Conservation (phyloP, 2,797 vertebrate genomes). For the Pseudopleuronectes americanus region DNA sequence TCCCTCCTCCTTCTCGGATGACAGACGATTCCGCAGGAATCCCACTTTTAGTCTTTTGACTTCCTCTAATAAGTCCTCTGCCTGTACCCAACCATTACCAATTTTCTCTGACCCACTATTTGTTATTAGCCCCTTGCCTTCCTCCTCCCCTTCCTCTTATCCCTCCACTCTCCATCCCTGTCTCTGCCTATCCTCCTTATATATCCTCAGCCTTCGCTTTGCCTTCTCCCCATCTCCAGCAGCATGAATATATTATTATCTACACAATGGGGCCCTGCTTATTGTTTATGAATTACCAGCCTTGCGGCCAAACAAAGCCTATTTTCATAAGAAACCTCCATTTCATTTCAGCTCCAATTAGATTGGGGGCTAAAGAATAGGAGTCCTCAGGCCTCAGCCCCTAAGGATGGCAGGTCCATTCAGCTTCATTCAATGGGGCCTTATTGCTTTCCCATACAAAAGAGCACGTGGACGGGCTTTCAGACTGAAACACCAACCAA, state of each 20-base stretch:
- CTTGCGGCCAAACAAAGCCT: constrained; percentile 98
- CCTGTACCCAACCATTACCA: constrained; percentile 74
- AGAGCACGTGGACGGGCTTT: constrained; percentile 97
- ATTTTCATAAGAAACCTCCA: constrained; percentile 99
- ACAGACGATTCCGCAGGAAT: too few relatives aligned
- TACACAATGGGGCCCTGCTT: constrained; percentile 95
- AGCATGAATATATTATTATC: constrained; percentile 99
- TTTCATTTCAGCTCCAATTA: constrained; percentile 99
- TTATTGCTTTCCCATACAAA: constrained; percentile 98
- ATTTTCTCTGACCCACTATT: constrained; percentile 78
- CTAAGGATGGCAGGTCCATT: constrained; percentile 97
- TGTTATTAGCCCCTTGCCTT: constrained; percentile 74
- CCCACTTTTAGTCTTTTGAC: constrained; percentile 71
- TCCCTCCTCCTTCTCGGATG: constrained; percentile 53
- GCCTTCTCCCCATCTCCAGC: constrained; percentile 89
- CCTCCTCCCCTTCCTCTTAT: constrained; percentile 73
- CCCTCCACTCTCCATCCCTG: constrained; percentile 77
- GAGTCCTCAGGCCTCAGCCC: constrained; percentile 93
- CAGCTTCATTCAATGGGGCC: constrained; percentile 96
- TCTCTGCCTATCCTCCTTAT: constrained; percentile 80
- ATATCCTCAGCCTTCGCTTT: constrained; percentile 81
- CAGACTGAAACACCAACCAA: constrained; percentile 97
- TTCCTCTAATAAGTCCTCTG: constrained; percentile 70
- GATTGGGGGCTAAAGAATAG: constrained; percentile 98
- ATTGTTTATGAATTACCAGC: constrained; percentile 99